Evolutionary conservation across 2,888 invertebrate genomes (phyloP), one percentile per base, ranked within the genome.

Genomic region (Bibio marci): DNA sequence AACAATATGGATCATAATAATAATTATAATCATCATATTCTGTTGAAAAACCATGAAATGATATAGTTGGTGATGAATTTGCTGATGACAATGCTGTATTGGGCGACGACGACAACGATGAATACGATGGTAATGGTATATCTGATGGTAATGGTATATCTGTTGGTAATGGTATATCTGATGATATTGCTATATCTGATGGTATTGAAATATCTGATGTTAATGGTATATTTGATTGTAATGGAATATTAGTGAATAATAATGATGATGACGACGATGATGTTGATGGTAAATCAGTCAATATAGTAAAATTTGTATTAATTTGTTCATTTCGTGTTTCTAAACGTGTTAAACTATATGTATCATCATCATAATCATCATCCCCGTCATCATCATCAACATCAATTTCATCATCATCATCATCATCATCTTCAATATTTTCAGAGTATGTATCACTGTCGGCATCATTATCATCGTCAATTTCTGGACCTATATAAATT

Each of bases 241-340:
- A 36, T 36, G 13, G 26, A 15, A 14, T 36, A 25, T n/a, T 26
- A 36, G 4, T 36, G 36, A 32, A 15, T 13, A 15, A 13, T 10
- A 14, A 28, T 18, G 14, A 13, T 6, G 37, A 15, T 18, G 28
- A 30, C 15, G 15, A 2, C 19, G 17, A 15, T 30, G 37, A 30
- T 15, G 30, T 17, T 31, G 31, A 26, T 15, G 30, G 22, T 17
- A 35, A 40, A 22, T 15, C 11, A n/a, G 34, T 27, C 18, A 12
- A 31, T 12, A 18, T 18, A 39, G 34, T 19, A 25, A 30, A 36
- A 5, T 28, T 13, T 30, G 22, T 22, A 22, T 40, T 25, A 44
- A 28, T 49, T 47, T 55, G 55, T 43, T 56, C 56, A 2, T 51
- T 46, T 2, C 55, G 46, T 4, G 61, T 62, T 42, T 61, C 59